Conservation (phyloP, 2,888 invertebrate species). For the Microdon myrmicae region DNA sequence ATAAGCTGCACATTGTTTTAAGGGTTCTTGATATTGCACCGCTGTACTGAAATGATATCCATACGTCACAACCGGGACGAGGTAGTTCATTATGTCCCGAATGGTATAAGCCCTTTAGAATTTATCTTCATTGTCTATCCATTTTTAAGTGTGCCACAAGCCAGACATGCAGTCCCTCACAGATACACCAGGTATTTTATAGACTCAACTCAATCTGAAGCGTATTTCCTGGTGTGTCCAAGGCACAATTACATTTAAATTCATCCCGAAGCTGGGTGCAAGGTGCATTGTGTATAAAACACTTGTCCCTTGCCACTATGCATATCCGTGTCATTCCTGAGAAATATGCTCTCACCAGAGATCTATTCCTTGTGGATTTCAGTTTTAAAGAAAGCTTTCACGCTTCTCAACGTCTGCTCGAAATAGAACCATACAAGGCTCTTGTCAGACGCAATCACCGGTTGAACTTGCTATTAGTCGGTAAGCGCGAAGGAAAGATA, state of each 20-base stretch:
- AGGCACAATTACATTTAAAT: constrained; percentile 21
- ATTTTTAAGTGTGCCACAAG: not conserved
- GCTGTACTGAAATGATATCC: constrained; percentile 21
- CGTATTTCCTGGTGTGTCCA: constrained; percentile 31
- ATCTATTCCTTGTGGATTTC: too few relatives aligned
- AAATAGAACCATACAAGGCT: too few relatives aligned
- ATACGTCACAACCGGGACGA: too few relatives aligned
- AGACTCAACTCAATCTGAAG: constrained; percentile 38
- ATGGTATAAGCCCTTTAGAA: constrained; percentile 12
- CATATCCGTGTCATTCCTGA: too few relatives aligned
- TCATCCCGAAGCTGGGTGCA: constrained; percentile 14
- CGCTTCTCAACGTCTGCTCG: too few relatives aligned
- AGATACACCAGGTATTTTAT: constrained; percentile 11
- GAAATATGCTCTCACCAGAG: too few relatives aligned
- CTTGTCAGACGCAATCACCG: constrained; percentile 17
- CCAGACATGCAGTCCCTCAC: not conserved
- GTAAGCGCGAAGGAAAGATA: too few relatives aligned
- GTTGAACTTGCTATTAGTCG: too few relatives aligned
- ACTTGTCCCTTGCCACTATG: constrained; percentile 21
- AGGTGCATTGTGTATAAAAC: constrained; percentile 24
- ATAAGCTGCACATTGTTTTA: constrained; percentile 54
- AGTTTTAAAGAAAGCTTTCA: too few relatives aligned
- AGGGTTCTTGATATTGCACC: constrained; percentile 30
- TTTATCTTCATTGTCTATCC: constrained; percentile 34
- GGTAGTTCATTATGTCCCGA: not conserved